A percentile compares a stretch with the other conserved stretches of the same genome.
These are phyloP conservation scores for Pseudochaenichthys georgianus DNA, from an alignment of 2,797 vertebrate genomes.

Conservation along the genomic window DNA sequence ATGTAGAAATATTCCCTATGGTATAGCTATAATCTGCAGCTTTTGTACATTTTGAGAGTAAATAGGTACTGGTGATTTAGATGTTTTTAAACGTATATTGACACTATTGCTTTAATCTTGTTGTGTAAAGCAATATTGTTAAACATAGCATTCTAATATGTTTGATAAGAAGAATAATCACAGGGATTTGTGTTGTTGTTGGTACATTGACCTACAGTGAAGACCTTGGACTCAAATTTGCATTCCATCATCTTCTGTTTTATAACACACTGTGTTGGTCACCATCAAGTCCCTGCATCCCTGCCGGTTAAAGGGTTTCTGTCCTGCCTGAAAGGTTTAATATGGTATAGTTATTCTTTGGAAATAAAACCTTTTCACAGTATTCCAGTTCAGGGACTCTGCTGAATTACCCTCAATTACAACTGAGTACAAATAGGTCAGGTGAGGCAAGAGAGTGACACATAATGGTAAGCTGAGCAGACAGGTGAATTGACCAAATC, in stretches of 20 bases:
- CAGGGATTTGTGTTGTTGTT: background rate
- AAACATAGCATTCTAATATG: background rate
- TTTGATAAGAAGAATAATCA: background rate
- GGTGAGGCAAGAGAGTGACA: slow-evolving; percentile 33
- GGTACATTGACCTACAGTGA: background rate
- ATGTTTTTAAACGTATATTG: background rate
- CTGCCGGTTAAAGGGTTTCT: background rate
- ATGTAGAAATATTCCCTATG: slow-evolving; percentile 7
- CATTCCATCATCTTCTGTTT: slow-evolving; percentile 21
- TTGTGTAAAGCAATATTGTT: too few relatives aligned
- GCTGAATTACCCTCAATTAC: slow-evolving; percentile 1
- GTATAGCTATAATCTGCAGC: background rate
- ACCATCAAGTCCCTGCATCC: background rate
- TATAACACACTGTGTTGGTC: background rate
- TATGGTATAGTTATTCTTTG: slow-evolving; percentile 24
- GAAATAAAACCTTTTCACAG: background rate
- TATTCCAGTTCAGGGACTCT: background rate
- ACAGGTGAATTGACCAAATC: slow-evolving; percentile 54
- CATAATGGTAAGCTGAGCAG: slow-evolving; percentile 35
- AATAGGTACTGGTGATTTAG: background rate
- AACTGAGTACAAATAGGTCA: slow-evolving; percentile 41
- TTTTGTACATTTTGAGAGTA: background rate
- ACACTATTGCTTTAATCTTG: background rate
- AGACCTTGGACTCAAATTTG: background rate
- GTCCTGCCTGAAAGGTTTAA: slow-evolving; percentile 4